These are phyloP conservation scores for Pseudoips prasinana DNA, from an alignment of 2,888 invertebrate species.

Conservation along the genomic window DNA sequence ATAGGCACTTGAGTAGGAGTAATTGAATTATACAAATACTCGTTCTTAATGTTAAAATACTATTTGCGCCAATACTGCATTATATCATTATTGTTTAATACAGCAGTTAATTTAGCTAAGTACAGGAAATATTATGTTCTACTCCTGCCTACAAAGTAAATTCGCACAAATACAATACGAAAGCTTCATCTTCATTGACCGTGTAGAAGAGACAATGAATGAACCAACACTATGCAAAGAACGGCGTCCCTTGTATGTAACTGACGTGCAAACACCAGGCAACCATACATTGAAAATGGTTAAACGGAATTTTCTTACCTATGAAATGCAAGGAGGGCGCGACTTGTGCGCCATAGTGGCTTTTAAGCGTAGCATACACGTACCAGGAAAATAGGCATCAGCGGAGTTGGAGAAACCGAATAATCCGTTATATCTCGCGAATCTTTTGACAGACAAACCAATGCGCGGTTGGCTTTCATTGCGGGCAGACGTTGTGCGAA, in stretches of 20 bases:
- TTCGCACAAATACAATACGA: too few species aligned
- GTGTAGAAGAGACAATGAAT: constrained; percentile 20
- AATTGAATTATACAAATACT: too few species aligned
- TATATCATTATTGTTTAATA: too few species aligned
- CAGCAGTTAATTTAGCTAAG: too few species aligned
- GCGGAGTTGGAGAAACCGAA: constrained; percentile 4
- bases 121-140: too few species aligned
- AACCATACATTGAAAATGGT: constrained; percentile 36
- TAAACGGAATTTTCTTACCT: constrained; percentile 29
- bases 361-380: constrained; percentile 32
- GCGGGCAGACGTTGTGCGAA: constrained; percentile 42
- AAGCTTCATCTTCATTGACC: too few species aligned
- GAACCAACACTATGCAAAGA: constrained; percentile 37
- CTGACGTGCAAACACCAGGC: constrained; percentile 58
- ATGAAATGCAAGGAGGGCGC: constrained; percentile 17
- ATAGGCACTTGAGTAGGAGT: too few species aligned
- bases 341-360: constrained; percentile 29
- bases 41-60: too few species aligned
- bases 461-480: constrained; percentile 41
- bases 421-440: constrained; percentile 14
- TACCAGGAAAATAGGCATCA: constrained; percentile 18
- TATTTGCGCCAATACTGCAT: too few species aligned
- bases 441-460: constrained; percentile 11
- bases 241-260: constrained; percentile 63
- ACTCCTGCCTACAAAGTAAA: too few species aligned